Base-by-base conservation (phyloP, 2,113 vertebrate genomes). In the Brachyhypopomus gauderio region DNA sequence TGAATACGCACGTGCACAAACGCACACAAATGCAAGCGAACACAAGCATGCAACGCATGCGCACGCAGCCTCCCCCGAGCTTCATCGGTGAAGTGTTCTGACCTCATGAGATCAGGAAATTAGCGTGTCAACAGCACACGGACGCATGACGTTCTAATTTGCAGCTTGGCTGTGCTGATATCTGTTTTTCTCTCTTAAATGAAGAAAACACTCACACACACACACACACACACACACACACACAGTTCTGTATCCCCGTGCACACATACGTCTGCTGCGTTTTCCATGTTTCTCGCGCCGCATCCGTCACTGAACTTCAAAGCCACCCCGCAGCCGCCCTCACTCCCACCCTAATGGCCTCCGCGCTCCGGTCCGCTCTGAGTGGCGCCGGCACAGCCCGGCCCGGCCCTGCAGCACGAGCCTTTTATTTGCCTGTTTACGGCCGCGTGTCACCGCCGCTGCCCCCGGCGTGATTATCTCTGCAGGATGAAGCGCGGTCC, bases 81-180 rank as follows among this genome's bases (percentile, higher is more conserved):
- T 85, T 90, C 90, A 86, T 92, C 90, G 89, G 89, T 90, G 88
- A 90, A 83, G 74, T 81, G 82, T 84, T 89, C 86, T 89, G 84
- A 87, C 86, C 64, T 87, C 86, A 89, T 74, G 25, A 89, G 88
- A 90, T 72, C 83, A 77, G 86, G 91, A 89, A 91, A 92, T 91
- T 85, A 92, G 86, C 86, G 85, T 88, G 89, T 92, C 89, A 90
- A 89, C 87, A 83, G 86, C 86, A 86, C 86, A 82, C 79, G 84
- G 86, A 81, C 82, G 80, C 82, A 86, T 86, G 88, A 89, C 89
- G 87, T 76, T 83, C 70, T 89, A 86, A 91, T 91, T 89, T 90
- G 87, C 83, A 80, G 36, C 76, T 70, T 25, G 77, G 36, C 80
- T 77, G 78, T 56, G 82, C 82, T 72, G 83, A 88, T 83, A 83